These are phyloP conservation scores for Hirtodrosophila trivittata DNA, from an alignment of 2,888 invertebrate genomes.

Conservation along the genomic window DNA sequence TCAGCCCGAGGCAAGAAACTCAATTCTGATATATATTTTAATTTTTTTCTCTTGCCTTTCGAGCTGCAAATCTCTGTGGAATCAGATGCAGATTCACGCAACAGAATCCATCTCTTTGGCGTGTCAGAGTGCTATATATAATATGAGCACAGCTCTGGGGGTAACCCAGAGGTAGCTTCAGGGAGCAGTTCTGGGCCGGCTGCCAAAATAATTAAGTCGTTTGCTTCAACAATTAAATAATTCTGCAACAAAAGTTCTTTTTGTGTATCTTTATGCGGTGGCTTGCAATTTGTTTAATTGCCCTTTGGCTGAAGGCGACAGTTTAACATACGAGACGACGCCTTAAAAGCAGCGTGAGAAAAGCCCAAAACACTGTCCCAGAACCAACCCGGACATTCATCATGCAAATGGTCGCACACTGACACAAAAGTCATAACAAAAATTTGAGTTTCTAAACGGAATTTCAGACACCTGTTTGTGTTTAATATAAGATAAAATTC, in stretches of 20 bases:
- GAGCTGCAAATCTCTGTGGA: constrained; percentile 3
- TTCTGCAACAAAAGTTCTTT: constrained; percentile 56
- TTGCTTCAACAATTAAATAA: constrained; percentile 83
- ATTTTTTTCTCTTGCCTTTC: too few species aligned
- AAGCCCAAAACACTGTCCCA: constrained; percentile 59
- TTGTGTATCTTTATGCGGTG: constrained; percentile 12
- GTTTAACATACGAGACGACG: constrained; percentile 81
- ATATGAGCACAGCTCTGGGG: constrained; percentile 18
- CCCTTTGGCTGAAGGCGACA: constrained; percentile 82
- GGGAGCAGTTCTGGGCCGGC: constrained; percentile 50
- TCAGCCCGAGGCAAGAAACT: constrained; percentile 33
- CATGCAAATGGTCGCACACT: constrained; percentile 52
- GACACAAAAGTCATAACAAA: constrained; percentile 1
- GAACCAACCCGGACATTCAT: constrained; percentile 59
- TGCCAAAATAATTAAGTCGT: constrained; percentile 83
- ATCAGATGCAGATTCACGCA: constrained; percentile 13
- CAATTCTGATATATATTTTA: too few species aligned
- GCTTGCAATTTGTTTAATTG: constrained; percentile 83
- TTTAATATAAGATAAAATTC: too few species aligned
- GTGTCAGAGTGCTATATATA: constrained; percentile 51
- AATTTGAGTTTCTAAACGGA: too few species aligned
- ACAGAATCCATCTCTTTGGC: constrained; percentile 30
- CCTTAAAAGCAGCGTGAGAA: constrained; percentile 73
- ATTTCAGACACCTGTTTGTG: too few species aligned
- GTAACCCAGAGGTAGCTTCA: too few species aligned